These are phyloP conservation scores for Branchellion lobata DNA, from an alignment of 2,888 invertebrate genomes.

Conservation along the genomic window DNA sequence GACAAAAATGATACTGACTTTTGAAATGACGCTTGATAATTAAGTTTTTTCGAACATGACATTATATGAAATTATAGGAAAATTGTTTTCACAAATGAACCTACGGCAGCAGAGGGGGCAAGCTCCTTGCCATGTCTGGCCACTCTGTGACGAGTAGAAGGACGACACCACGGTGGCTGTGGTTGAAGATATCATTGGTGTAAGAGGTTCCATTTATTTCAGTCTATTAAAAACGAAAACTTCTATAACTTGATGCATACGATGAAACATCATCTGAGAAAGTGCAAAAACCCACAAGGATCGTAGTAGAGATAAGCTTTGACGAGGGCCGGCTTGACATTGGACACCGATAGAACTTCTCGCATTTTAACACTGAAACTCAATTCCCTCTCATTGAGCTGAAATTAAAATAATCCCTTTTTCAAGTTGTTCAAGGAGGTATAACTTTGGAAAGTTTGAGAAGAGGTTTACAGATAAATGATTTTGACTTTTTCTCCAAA, in stretches of 20 bases:
- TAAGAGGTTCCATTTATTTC: neutral
- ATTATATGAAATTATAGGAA: too few relatives aligned
- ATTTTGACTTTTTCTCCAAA: too few relatives aligned
- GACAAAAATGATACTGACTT: too few relatives aligned
- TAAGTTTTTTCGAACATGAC: too few relatives aligned
- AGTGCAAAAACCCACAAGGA: neutral
- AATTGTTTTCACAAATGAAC: too few relatives aligned
- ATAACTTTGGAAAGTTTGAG: too few relatives aligned
- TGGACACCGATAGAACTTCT: neutral
- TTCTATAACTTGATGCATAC: neutral
- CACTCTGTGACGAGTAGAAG: conserved; percentile 21
- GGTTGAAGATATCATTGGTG: neutral
- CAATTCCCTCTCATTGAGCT: neutral
- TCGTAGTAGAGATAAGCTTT: conserved; percentile 31
- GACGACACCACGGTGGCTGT: conserved; percentile 18
- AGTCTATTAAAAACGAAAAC: neutral
- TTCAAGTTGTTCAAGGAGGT: too few relatives aligned
- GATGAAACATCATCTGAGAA: neutral
- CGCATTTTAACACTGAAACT: conserved; percentile 3
- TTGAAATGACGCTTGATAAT: too few relatives aligned
- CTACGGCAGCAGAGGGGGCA: conserved; percentile 30
- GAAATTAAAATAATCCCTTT: too few relatives aligned
- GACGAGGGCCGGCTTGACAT: conserved; percentile 21
- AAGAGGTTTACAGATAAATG: too few relatives aligned
- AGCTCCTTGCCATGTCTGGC: conserved; percentile 19